These are phyloP conservation scores for Trachelus iudaicus DNA, from an alignment of 2,888 invertebrate genomes.

Conservation along the genomic window DNA sequence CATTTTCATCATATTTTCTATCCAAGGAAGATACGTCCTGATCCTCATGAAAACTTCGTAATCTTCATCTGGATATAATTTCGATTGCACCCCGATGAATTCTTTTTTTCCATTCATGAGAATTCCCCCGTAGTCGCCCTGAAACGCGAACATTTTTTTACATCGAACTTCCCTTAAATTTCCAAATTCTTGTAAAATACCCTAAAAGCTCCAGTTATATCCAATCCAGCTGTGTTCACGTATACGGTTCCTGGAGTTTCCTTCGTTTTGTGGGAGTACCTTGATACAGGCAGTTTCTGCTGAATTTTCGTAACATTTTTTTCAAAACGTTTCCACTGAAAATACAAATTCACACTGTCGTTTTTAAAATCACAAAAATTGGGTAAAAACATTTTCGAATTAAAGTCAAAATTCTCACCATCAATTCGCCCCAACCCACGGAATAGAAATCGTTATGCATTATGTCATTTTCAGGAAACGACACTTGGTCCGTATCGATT, in stretches of 20 bases:
- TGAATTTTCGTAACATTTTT: conserved; percentile 22
- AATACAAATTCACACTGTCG: not conserved
- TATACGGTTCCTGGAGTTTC: conserved; percentile 21
- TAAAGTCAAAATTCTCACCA: conserved; percentile 13
- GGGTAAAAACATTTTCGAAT: not conserved
- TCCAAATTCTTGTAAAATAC: not conserved
- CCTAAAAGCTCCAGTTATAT: conserved; percentile 25
- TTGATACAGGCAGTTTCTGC: conserved; percentile 25
- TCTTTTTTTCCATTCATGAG: conserved; percentile 13
- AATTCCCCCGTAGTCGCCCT: conserved; percentile 31
- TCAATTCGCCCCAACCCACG: conserved; percentile 26
- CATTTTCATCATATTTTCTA: conserved; percentile 7
- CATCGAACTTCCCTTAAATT: not conserved
- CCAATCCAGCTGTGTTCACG: conserved; percentile 18
- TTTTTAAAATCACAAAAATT: not conserved
- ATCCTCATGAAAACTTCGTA: conserved; percentile 24
- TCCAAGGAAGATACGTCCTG: conserved; percentile 24
- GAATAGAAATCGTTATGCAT: conserved; percentile 13
- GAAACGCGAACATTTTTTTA: not conserved
- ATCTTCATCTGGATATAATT: not conserved
- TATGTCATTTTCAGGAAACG: not conserved
- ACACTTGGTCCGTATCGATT: not conserved
- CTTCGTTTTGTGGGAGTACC: conserved; percentile 11
- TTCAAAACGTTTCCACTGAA: conserved; percentile 22
- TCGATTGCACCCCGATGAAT: conserved; percentile 25